These are phyloP conservation scores for Stigmatopora nigra DNA, from an alignment of 2,113 vertebrate species.

Conservation along the genomic window DNA sequence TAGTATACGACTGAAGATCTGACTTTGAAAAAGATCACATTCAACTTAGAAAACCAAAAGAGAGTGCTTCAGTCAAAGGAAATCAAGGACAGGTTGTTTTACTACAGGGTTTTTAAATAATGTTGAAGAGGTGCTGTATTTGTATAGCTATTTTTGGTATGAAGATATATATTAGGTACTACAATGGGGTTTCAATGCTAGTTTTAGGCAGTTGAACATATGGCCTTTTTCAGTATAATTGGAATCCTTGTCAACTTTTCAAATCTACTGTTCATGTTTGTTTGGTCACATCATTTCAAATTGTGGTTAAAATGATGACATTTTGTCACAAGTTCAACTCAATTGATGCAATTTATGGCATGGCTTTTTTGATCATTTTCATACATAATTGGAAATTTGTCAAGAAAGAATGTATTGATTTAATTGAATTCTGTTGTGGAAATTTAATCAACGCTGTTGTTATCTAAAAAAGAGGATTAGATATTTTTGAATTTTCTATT, in stretches of 20 bases:
- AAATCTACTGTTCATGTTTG: slow-evolving; percentile 17
- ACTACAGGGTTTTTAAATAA: slow-evolving; percentile 66
- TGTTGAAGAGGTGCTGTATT: slow-evolving; percentile 52
- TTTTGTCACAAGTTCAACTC: slow-evolving; percentile 33
- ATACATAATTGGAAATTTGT: slow-evolving; percentile 44
- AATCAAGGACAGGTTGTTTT: slow-evolving; percentile 48
- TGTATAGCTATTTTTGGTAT: slow-evolving; percentile 58
- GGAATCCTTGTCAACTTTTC: slow-evolving; percentile 25
- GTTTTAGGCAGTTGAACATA: slow-evolving; percentile 44
- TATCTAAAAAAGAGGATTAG: slow-evolving; percentile 35
- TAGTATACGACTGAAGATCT: slow-evolving; percentile 43
- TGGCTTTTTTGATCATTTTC: slow-evolving; percentile 20
- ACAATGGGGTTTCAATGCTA: slow-evolving; percentile 52
- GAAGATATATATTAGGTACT: slow-evolving; percentile 70
- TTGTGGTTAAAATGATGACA: slow-evolving; percentile 21
- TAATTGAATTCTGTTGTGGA: slow-evolving; percentile 31
- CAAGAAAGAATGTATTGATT: slow-evolving; percentile 22
- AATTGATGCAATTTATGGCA: slow-evolving; percentile 32
- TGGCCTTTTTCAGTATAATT: slow-evolving; percentile 34
- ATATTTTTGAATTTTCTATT: slow-evolving; percentile 24
- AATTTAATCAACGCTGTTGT: slow-evolving; percentile 16
- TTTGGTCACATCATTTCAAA: slow-evolving; percentile 20
- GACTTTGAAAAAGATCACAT: slow-evolving; percentile 29
- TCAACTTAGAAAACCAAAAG: slow-evolving; percentile 43
- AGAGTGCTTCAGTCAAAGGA: slow-evolving; percentile 50